phyloP scores from a whole-genome alignment of 1,140 invertebrate species.

The Pseudomyrmex dendroicus region DNA sequence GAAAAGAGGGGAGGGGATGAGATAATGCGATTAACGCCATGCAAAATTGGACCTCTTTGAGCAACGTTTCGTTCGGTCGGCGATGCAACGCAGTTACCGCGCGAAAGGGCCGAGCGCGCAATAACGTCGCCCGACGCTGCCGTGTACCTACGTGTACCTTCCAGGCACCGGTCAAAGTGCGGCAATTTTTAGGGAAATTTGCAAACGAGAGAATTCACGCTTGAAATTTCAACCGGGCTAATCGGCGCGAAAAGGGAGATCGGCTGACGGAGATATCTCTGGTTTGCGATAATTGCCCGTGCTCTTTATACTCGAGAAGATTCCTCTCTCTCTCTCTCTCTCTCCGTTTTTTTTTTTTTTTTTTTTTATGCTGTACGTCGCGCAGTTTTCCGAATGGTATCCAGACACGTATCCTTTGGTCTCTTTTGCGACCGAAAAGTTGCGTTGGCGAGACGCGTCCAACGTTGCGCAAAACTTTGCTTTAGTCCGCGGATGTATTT shows the following conservation, averaged over 20 bases:
- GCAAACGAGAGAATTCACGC: conserved; percentile 71
- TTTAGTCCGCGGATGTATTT: neutral
- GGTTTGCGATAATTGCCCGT: conserved; percentile 55
- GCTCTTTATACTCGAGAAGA: too few relatives aligned
- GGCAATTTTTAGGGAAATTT: conserved; percentile 71
- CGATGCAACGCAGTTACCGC: conserved; percentile 74
- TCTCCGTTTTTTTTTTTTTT: too few relatives aligned
- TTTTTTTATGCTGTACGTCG: neutral
- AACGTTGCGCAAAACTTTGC: neutral
- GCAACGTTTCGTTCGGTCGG: conserved; percentile 74
- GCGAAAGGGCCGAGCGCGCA: conserved; percentile 71
- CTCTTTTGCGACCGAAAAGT: neutral
- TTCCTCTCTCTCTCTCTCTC: neutral
- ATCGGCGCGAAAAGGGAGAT: conserved; percentile 46
- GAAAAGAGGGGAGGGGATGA: conserved; percentile 12
- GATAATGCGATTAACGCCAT: conserved; percentile 77
- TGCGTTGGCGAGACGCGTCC: neutral
- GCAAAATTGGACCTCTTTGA: conserved; percentile 79
- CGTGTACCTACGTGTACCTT: conserved; percentile 53
- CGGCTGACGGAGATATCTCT: conserved; percentile 59
- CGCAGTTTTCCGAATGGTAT: neutral
- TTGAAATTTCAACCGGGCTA: conserved; percentile 66
- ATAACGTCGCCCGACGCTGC: conserved; percentile 62
- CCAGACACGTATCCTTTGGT: neutral
- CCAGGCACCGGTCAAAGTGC: conserved; percentile 62